Evolutionary conservation across 2,888 invertebrate genomes (phyloP), one percentile per base, ranked within the genome.

Genomic region (Megamerina dolium): DNA sequence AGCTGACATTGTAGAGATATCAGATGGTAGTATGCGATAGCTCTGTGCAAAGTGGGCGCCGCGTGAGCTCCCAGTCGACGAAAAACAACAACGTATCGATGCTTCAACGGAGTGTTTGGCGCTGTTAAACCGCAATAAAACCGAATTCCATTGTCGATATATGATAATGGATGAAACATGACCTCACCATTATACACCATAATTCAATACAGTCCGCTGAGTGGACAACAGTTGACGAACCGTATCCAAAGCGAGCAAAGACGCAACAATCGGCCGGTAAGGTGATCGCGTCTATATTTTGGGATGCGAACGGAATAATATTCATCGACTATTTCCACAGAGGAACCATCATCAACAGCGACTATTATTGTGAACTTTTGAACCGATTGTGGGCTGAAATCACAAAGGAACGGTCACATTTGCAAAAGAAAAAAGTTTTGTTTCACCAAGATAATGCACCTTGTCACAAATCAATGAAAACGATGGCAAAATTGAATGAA

Each of bases 41-140:
- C 5, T 31, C 8, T 31, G 8, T 31, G 16, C n/a, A n/a, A 31
- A 31, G 16, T 31, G 31, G 8, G 31, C n/a, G 31, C 16, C 31
- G 31, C 13, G 8, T 31, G 8, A 10, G 31, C 31, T 31, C 10
- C 5, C 31, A 10, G 31, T 31, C 13, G 31, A 31, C 31, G 8
- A 31, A 31, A 31, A 31, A 31, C 31, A 31, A 31, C 31, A 31
- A 31, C 31, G 13, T 13, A 31, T 31, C 16, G 31, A 31, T 31
- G 13, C 8, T 31, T 31, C 31, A 10, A 13, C 5, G 31, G n/a
- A 13, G 6, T 31, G n/a, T 13, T 31, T 31, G 31, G 16, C 8
- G 31, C 31, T 31, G 13, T 31, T n/a, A 31, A 31, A 31, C 6
- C 31, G n/a, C 10, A 31, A 31, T 13, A 31, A 31, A 31, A 13